Evolutionary conservation across 2,113 vertebrate species (phyloP), one percentile per base, ranked within the genome.

Genomic region (Scalopus aquaticus): DNA sequence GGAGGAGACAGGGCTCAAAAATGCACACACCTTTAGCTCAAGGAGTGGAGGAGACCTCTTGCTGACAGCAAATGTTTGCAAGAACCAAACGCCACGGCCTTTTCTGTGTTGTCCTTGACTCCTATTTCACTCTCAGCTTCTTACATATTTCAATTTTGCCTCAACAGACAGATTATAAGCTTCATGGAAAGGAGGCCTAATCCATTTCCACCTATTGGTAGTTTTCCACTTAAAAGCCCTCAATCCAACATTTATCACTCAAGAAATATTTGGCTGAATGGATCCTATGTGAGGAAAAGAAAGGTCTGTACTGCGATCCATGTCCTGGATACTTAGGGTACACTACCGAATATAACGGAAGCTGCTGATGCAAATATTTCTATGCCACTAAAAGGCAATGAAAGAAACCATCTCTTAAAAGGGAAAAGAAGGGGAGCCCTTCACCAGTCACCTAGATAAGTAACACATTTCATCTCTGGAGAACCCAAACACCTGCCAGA

Each of bases 381-480:
- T 58, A 95, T 35, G 85, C 64, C 77, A 49, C 22, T 24, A 91
- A 94, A 95, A 93, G 30, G 67, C 37, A 73, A 30, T 64, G 28
- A 87, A 62, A 78, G 62, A 93, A 76, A 44, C 30, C 44, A 84
- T 19, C 9, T 67, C 49, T 35, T 67, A 64, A 86, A 92, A 93
- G 64, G 54, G 22, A 67, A 91, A 77, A 46, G 10, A 62, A 65
- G 37, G 35, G 2, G 5, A 4, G 35, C 3, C 30, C 13, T 56
- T 78, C 49, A 65, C 46, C 19, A 69, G 49, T 15, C 54, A 74
- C 70, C 3, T 16, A 42, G 37, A 76, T 74, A 56, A 67, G 76
- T 67, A 93, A 85, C n/a, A 70, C 20, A 56, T 90, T 78, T 87
- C 15, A 70, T 87, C 60, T 96, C 56, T 92, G 44, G n/a, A 90